phyloP scores from a whole-genome alignment of 2,888 invertebrate genomes.

The Agonopterix arenella region DNA sequence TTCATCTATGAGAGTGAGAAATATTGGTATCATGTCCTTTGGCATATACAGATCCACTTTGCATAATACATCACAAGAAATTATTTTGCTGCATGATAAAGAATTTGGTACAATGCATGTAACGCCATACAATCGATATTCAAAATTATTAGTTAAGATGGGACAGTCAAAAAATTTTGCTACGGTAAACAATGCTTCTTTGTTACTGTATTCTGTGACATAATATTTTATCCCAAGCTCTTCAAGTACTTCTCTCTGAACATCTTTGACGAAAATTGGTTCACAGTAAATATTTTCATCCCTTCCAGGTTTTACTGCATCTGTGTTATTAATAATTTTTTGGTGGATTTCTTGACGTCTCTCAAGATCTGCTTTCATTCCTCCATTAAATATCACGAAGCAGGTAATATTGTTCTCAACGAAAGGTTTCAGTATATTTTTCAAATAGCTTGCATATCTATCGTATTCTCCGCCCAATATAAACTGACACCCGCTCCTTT shows the following conservation, averaged over 20 bases:
- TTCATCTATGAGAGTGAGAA: slow-evolving; percentile 14
- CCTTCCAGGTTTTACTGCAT: slow-evolving; percentile 8
- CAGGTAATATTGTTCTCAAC: slow-evolving; percentile 12
- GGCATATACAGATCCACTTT: not conserved
- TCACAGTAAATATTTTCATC: slow-evolving; percentile 15
- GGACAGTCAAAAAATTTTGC: slow-evolving; percentile 23
- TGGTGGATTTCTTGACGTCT: slow-evolving; percentile 15
- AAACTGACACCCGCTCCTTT: slow-evolving; percentile 21
- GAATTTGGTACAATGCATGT: slow-evolving; percentile 6
- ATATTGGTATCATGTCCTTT: slow-evolving; percentile 10
- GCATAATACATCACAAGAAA: not conserved
- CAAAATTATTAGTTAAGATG: slow-evolving; percentile 25
- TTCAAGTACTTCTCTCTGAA: slow-evolving; percentile 22
- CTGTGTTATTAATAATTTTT: slow-evolving; percentile 12
- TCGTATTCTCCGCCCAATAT: slow-evolving; percentile 22
- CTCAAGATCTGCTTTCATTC: slow-evolving; percentile 12
- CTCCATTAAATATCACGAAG: slow-evolving; percentile 17
- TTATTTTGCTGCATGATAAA: not conserved
- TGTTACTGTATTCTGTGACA: slow-evolving; percentile 21
- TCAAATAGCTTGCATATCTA: slow-evolving; percentile 12
- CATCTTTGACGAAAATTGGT: slow-evolving; percentile 17
- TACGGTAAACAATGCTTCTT: slow-evolving; percentile 19
- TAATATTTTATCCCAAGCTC: slow-evolving; percentile 24
- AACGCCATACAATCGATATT: slow-evolving; percentile 20
- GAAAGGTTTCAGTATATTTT: slow-evolving; percentile 7